A percentile compares a stretch with the other conserved stretches of the same genome.
Conservation (phyloP, 2,113 vertebrate species). For the Nanger granti region DNA sequence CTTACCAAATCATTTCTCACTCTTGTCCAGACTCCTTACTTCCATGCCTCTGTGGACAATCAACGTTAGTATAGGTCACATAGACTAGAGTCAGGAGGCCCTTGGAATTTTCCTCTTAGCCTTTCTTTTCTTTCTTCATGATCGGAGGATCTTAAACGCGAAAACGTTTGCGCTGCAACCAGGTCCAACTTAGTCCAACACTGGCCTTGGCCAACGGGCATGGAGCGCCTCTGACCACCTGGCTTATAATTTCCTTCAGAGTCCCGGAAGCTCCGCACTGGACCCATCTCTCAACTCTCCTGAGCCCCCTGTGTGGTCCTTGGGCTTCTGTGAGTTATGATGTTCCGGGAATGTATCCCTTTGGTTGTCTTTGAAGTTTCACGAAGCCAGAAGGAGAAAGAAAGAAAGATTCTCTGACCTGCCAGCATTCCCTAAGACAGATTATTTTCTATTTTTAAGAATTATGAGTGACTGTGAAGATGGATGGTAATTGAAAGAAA, state of each 20-base stretch:
- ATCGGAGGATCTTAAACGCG: neutral
- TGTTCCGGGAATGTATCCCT: neutral
- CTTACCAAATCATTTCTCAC: neutral
- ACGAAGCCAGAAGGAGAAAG: neutral
- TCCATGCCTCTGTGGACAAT: neutral
- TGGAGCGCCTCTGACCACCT: neutral
- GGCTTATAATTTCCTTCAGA: neutral
- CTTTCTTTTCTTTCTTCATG: neutral
- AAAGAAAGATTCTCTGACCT: neutral
- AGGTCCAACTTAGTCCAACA: neutral
- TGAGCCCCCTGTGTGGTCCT: neutral
- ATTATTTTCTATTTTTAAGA: slow-evolving; percentile 2
- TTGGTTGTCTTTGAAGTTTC: neutral
- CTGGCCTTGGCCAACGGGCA: neutral
- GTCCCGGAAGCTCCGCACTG: neutral
- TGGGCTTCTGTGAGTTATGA: neutral
- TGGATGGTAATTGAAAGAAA: neutral
- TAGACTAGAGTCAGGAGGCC: neutral
- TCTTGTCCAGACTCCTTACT: neutral
- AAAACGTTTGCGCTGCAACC: neutral
- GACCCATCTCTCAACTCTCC: neutral
- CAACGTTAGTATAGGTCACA: neutral
- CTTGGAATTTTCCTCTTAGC: neutral
- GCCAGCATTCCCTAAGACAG: neutral
- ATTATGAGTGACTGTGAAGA: neutral